Conservation (phyloP, 2,113 vertebrate genomes). For the Rhea americana region DNA sequence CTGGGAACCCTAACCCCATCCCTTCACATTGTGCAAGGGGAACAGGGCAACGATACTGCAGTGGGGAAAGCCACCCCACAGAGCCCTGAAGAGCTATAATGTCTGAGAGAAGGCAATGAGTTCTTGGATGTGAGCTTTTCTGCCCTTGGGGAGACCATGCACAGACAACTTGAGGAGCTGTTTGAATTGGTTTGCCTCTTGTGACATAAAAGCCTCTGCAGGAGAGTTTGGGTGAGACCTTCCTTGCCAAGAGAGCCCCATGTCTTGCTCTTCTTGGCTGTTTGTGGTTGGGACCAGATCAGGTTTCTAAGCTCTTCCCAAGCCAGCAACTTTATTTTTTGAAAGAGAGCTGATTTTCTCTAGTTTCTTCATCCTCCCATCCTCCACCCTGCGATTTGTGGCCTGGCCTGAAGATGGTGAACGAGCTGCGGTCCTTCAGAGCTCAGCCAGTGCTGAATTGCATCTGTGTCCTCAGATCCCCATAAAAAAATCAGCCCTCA, state of each 20-base stretch:
- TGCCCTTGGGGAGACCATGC: not conserved
- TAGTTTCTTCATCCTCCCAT: conserved; percentile 17
- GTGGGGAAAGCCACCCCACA: not conserved
- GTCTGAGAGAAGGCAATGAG: not conserved
- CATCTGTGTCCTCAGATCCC: not conserved
- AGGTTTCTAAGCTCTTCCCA: conserved; percentile 13
- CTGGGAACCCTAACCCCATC: not conserved
- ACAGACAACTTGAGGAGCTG: not conserved
- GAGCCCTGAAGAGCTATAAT: fast-evolving
- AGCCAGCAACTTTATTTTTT: not conserved
- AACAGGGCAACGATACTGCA: fast-evolving
- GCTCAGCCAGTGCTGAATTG: not conserved
- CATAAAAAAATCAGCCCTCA: fast-evolving
- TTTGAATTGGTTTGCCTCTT: not conserved
- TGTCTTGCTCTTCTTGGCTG: not conserved
- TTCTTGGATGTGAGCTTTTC: not conserved
- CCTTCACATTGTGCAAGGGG: fast-evolving
- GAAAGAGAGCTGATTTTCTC: not conserved
- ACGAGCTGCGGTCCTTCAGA: not conserved
- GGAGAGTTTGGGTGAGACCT: not conserved
- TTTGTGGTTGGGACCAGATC: not conserved
- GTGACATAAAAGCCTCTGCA: not conserved
- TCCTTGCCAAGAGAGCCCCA: not conserved
- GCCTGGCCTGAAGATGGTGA: conserved; percentile 63
- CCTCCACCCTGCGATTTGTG: conserved; percentile 48